A percentile compares a stretch with the other conserved stretches of the same genome.
phyloP scores from a whole-genome alignment of 2,113 vertebrate species.

The Gasterosteus nipponicus region DNA sequence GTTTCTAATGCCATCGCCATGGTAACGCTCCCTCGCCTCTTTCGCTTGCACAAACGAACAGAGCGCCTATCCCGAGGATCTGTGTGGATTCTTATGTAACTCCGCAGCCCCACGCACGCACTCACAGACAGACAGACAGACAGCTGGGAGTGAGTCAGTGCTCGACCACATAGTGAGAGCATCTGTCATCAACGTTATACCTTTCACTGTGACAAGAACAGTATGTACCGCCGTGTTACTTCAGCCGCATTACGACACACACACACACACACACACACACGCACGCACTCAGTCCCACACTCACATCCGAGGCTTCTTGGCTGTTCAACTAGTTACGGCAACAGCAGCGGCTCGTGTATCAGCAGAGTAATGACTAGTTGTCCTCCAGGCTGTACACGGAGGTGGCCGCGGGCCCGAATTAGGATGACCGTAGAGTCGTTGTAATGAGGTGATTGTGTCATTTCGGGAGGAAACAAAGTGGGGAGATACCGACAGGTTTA shows the following conservation, averaged over 20 bases:
- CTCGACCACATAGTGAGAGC: slow-evolving; percentile 65
- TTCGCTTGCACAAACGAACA: slow-evolving; percentile 64
- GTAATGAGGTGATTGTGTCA: slow-evolving; percentile 30
- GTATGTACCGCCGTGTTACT: slow-evolving; percentile 59
- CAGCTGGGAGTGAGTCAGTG: slow-evolving; percentile 64
- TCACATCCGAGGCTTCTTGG: slow-evolving; percentile 36
- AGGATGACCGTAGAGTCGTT: slow-evolving; percentile 57
- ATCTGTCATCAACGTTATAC: slow-evolving; percentile 66
- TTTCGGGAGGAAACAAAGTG: slow-evolving; percentile 1
- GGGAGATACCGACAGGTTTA: slow-evolving; percentile 13
- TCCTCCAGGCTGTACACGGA: slow-evolving; percentile 46
- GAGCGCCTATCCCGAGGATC: slow-evolving; percentile 65
- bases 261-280: neutral
- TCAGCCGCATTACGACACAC: slow-evolving; percentile 59
- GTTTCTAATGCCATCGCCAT: slow-evolving; percentile 80
- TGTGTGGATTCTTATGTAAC: slow-evolving; percentile 78
- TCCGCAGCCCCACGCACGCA: slow-evolving; percentile 56
- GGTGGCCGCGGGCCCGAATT: slow-evolving; percentile 43
- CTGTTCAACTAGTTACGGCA: slow-evolving; percentile 68
- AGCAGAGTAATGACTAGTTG: slow-evolving; percentile 71
- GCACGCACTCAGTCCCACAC: neutral
- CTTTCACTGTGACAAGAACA: slow-evolving; percentile 70
- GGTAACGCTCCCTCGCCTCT: slow-evolving; percentile 77
- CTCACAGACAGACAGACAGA: slow-evolving; percentile 48
- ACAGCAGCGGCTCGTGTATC: slow-evolving; percentile 65